Evolutionary conservation across 2,113 vertebrate species (phyloP), one percentile per base, ranked within the genome.

Genomic region (Nymphicus hollandicus): DNA sequence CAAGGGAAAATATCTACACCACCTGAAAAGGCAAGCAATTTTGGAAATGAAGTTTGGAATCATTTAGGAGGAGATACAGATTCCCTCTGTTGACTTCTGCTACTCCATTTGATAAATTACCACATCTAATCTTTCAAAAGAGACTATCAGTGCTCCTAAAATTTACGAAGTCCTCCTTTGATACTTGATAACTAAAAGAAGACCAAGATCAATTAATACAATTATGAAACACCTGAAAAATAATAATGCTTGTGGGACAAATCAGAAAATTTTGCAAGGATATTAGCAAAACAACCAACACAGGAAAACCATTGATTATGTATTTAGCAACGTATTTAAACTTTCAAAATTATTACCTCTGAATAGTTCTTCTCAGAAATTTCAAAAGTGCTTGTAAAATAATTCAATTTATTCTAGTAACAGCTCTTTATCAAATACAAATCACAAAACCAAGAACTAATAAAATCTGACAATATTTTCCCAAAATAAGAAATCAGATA

Each of bases 1-100:
- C 84, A 81, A 28, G 7, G 11, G 10, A 89, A 91, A 73, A 35
- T 17, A 91, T 0, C 0, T 0, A 41, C 15, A 39, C 12, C 22
- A 31, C 9, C 13, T 35, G 4, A 37, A 61, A 91, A 35, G 20
- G 22, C 9, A 78, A 72, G 19, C 29, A 31, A 68, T 47, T 41
- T 28, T 8, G 17, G 17, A 18, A 61, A 22, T 68, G 15, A 41
- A 60, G 18, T 43, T 6, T 43, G 31, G 14, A 79, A 56, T 43
- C 41, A 44, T 63, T 78, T 44, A 82, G 31, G 25, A 74, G 9
- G 11, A 6, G 4, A 65, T 69, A 61, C 1, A 37, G 33, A 61
- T 13, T 72, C 18, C 18, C 53, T 49, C 18, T 28, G 8, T 15
- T 58, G 46, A 81, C 7, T 5, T 46, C 19, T 55, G 41, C 19